Evolutionary conservation across 2,113 vertebrate genomes (phyloP).

Genomic region (Plestiodon gilberti): DNA sequence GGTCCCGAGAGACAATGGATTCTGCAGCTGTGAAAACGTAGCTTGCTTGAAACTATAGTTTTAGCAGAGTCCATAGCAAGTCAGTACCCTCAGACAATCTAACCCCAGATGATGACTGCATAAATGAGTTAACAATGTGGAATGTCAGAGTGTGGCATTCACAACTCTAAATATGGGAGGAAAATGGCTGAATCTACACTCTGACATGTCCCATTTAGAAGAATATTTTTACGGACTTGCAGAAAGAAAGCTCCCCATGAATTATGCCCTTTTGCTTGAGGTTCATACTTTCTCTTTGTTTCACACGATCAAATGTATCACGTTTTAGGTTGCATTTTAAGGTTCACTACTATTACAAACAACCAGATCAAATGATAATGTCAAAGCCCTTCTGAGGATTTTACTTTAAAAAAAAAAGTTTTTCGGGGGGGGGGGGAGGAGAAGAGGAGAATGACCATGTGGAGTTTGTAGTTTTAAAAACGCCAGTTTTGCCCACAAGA

Average conservation of each 20-base stretch:
- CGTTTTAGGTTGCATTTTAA: constrained; percentile 41
- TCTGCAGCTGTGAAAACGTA: neutral
- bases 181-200: neutral
- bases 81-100: neutral
- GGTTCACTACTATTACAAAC: constrained; percentile 47
- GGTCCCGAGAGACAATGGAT: neutral
- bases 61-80: neutral
- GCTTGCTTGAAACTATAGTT: neutral
- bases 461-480: constrained; percentile 38
- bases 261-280: constrained; percentile 13
- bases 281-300: neutral
- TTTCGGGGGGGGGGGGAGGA: neutral
- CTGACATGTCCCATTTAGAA: neutral
- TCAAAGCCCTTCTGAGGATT: constrained; percentile 59
- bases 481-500: neutral
- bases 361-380: constrained; percentile 33
- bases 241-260: neutral
- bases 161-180: too few relatives aligned
- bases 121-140: neutral
- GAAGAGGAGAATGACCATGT: constrained; percentile 36
- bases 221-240: neutral
- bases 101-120: neutral
- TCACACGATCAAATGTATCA: neutral
- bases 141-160: too few relatives aligned
- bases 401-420: constrained; percentile 29